Evolutionary conservation across 2,113 vertebrate species (phyloP).

Genomic region (Otocyon megalotis): DNA sequence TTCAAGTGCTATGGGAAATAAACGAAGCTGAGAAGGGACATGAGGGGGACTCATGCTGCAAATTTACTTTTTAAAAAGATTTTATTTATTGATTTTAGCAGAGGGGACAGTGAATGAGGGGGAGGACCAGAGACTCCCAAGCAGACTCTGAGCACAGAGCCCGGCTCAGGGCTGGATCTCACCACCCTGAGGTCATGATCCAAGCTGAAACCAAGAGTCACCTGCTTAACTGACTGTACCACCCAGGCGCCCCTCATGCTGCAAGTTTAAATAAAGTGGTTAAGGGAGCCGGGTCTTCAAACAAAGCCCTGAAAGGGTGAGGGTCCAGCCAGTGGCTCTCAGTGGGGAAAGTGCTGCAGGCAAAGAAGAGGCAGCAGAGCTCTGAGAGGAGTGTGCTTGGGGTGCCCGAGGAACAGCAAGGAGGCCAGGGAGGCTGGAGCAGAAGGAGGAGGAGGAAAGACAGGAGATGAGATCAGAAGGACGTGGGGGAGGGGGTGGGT

Average conservation of each 20-base stretch:
- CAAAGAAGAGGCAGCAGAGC: neutral
- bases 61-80: neutral
- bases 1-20: neutral
- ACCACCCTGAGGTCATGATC: neutral
- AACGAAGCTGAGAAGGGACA: neutral
- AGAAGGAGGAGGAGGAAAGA: neutral
- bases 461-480: neutral
- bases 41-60: neutral
- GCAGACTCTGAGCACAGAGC: neutral
- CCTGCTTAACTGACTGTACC: neutral
- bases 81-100: neutral
- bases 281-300: neutral
- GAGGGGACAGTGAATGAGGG: neutral
- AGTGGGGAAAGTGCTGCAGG: too few relatives aligned
- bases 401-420: neutral
- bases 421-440: neutral
- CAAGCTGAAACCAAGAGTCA: neutral
- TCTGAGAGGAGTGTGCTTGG: neutral
- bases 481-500: accelerated
- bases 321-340: neutral
- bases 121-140: neutral
- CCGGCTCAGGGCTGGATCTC: neutral
- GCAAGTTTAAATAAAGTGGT: neutral
- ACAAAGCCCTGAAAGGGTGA: neutral
- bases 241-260: neutral